Evolutionary conservation across 1,140 invertebrate species (phyloP), one percentile per base, ranked within the genome.

Genomic region (Drosophila santomea): DNA sequence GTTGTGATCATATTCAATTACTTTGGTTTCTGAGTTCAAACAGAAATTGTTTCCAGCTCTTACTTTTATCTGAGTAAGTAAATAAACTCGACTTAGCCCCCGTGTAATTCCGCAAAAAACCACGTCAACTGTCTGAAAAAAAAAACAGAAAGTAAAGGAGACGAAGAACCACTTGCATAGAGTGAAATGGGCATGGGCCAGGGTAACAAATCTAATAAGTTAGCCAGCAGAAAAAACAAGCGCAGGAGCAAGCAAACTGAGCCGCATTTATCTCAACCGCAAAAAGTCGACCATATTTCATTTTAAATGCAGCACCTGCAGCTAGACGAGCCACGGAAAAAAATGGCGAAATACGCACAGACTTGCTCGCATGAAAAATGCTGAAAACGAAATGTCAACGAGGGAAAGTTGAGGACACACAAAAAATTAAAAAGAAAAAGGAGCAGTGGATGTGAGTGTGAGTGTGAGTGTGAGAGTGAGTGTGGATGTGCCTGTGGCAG

Each of bases 251-350:
- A 88, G 79, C 75, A 76, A 86, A 86, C 78, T 79, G 75, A 52
- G 66, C 43, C 79, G 75, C 76, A 79, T 79, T 80, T 83, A 88
- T 83, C 76, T 88, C 63, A 74, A 69, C 79, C 83, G 80, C 79
- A 80, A 89, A 86, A 83, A 83, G 83, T 62, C 79, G 88, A 79
- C 83, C 83, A 88, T 88, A 88, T 88, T 88, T 82, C 83, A 89
- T 88, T 89, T 83, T 76, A 80, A 80, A 80, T 89, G 75, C 83
- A 88, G 84, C 85, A 89, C 84, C 84, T 88, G 84, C 84, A 88
- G 76, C 83, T 62, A 60, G 67, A 54, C 62, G 52, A 43, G 55
- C 32, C 44, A 20, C 50, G 50, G 43, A 43, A n/a, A n/a, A 44
- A 48, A 14, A n/a, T 44, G 44, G 47, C 11, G 48, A 69, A 50